Evolutionary conservation across 2,113 vertebrate species (phyloP).

Genomic region (Mellivora capensis): DNA sequence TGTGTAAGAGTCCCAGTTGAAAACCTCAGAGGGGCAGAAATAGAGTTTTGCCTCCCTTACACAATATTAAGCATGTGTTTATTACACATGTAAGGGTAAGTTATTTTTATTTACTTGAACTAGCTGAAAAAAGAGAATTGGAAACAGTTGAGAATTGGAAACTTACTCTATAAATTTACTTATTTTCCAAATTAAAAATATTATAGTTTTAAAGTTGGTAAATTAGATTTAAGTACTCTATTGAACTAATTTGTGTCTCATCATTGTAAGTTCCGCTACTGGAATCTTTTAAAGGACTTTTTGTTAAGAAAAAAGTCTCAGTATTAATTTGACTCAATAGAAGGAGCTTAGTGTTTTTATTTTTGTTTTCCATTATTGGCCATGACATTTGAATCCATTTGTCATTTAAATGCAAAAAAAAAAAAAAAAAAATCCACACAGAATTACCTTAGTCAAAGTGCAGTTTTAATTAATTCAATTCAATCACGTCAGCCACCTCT

Average conservation of each 20-base stretch:
- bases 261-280: background rate
- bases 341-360: background rate
- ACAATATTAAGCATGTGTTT: background rate
- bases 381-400: background rate
- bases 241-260: background rate
- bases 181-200: background rate
- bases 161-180: background rate
- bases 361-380: background rate
- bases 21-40: background rate
- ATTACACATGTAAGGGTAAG: background rate
- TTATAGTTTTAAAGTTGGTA: background rate
- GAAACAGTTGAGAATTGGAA: no score
- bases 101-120: background rate
- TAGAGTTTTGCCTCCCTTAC: background rate
- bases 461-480: conserved; percentile 30
- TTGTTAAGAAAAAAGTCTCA: background rate
- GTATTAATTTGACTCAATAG: background rate
- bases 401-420: background rate
- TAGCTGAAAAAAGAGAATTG: background rate
- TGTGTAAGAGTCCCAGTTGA: background rate
- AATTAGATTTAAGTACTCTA: background rate
- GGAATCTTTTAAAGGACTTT: background rate
- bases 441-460: background rate
- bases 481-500: background rate
- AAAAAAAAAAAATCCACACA: background rate